phyloP scores from a whole-genome alignment of 1,140 invertebrate genomes.

The Phymastichus coffea region DNA sequence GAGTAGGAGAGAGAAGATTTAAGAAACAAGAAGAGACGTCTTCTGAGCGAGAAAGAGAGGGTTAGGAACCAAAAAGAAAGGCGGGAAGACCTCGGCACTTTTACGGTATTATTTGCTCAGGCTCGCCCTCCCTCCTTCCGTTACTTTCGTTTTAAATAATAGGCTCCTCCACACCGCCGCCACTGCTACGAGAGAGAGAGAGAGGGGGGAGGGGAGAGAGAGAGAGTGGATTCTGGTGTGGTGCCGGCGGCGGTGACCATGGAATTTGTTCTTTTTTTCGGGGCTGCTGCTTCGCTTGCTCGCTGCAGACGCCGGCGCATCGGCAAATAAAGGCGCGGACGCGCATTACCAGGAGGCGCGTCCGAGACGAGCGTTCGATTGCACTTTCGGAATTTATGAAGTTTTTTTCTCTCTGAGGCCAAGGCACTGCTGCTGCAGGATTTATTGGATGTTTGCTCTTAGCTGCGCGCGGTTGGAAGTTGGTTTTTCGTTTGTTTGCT shows the following conservation, averaged over 20 bases:
- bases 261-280: neutral
- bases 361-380: constrained; percentile 5
- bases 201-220: neutral
- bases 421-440: too few species aligned
- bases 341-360: neutral
- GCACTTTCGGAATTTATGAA: constrained; percentile 15
- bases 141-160: constrained; percentile 23
- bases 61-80: neutral
- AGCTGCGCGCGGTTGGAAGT: too few species aligned
- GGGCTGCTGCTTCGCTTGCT: neutral
- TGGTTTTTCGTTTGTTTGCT: too few species aligned
- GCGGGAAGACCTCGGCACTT: neutral
- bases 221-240: neutral
- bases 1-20: too few species aligned
- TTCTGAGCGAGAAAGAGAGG: neutral
- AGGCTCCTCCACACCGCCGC: constrained; percentile 1
- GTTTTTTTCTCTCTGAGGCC: neutral
- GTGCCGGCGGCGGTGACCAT: neutral
- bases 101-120: constrained; percentile 23
- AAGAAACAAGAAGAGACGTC: too few species aligned
- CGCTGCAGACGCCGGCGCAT: constrained; percentile 12
- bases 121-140: neutral
- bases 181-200: neutral
- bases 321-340: constrained; percentile 20
- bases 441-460: too few species aligned